Conservation (phyloP, 1,140 invertebrate species). For the Brachionus paranguensis region DNA sequence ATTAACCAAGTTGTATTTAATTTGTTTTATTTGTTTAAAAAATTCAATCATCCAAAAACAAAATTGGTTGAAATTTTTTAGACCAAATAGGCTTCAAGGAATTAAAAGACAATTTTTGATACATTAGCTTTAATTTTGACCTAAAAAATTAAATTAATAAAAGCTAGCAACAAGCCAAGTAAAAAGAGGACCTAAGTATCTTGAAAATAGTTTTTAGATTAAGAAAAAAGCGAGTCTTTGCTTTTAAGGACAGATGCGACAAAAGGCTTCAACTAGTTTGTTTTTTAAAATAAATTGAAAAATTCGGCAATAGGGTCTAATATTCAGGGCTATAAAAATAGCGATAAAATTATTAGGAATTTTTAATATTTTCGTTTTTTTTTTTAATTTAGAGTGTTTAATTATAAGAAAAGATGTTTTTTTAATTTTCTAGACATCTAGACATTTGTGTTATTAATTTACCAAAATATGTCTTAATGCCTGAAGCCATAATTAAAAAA, state of each 20-base stretch:
- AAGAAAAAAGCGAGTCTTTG: not conserved
- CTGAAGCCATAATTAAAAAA: not conserved
- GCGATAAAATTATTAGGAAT: not conserved
- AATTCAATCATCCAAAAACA: not conserved
- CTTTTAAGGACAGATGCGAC: not conserved
- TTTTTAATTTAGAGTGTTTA: too few species aligned
- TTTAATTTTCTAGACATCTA: not conserved
- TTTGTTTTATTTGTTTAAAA: too few species aligned
- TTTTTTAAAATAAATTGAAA: not conserved
- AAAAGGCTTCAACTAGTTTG: not conserved
- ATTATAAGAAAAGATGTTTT: too few species aligned
- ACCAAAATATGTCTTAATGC: not conserved
- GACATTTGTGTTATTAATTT: not conserved
- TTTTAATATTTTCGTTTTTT: too few species aligned
- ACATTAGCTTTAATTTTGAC: not conserved
- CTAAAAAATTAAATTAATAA: not conserved
- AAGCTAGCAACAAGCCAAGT: not conserved
- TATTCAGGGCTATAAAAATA: not conserved
- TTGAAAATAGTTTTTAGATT: not conserved
- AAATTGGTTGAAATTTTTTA: not conserved
- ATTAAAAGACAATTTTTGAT: not conserved
- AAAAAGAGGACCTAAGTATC: not conserved
- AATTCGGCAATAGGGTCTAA: not conserved
- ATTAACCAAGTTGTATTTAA: too few species aligned
- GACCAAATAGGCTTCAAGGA: not conserved